Conservation (phyloP, 2,113 vertebrate genomes). For the Paracanthobrama guichenoti region DNA sequence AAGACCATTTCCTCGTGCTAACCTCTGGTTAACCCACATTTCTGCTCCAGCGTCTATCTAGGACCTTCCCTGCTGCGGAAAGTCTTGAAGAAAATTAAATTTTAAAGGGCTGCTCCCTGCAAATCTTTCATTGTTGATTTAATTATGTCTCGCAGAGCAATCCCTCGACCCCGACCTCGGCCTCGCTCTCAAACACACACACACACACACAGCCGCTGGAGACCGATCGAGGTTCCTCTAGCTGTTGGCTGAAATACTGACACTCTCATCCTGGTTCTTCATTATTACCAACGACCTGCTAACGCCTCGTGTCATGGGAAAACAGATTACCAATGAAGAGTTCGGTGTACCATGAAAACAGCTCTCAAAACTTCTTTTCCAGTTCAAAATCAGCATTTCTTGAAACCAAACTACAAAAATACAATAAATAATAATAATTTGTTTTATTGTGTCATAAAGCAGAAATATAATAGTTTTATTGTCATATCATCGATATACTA, state of each 20-base stretch:
- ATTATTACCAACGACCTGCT: not conserved
- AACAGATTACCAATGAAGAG: too few relatives aligned
- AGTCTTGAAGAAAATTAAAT: conserved; percentile 54
- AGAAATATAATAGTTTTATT: too few relatives aligned
- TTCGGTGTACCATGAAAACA: too few relatives aligned
- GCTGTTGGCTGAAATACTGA: conserved; percentile 9
- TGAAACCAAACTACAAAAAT: not conserved
- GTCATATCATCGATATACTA: too few relatives aligned
- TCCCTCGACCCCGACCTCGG: conserved; percentile 35
- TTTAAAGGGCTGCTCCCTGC: conserved; percentile 47
- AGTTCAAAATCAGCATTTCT: not conserved
- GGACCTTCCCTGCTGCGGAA: conserved; percentile 47
- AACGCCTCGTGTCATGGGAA: not conserved
- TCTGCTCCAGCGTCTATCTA: conserved; percentile 19
- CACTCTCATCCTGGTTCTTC: conserved; percentile 17
- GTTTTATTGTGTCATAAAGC: too few relatives aligned
- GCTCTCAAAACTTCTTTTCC: not conserved
- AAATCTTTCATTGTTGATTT: conserved; percentile 63
- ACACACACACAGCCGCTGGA: conserved; percentile 9
- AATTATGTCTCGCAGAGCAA: conserved; percentile 56
- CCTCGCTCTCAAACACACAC: conserved; percentile 10
- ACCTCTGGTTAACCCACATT: conserved; percentile 47
- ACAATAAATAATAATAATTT: not conserved
- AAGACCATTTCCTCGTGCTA: conserved; percentile 3
- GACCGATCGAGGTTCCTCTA: not conserved